phyloP scores from a whole-genome alignment of 2,888 invertebrate species.

The Erynnis tages region DNA sequence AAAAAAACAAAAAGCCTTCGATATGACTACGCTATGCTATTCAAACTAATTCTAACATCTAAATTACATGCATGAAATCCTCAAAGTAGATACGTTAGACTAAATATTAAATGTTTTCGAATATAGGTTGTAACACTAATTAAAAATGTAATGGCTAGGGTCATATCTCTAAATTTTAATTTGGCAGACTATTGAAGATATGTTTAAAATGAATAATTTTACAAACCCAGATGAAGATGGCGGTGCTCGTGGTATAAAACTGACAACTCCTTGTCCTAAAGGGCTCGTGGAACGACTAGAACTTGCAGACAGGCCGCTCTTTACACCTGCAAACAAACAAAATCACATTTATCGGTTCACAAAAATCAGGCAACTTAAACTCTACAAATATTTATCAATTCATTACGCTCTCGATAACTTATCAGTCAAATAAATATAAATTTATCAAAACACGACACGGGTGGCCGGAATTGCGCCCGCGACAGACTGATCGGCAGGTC shows the following conservation, averaged over 20 bases:
- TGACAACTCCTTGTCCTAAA: slow-evolving; percentile 71
- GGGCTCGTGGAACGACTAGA: slow-evolving; percentile 83
- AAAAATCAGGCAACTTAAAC: neutral
- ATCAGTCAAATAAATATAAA: slow-evolving; percentile 14
- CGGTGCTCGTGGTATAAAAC: slow-evolving; percentile 76
- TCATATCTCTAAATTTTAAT: neutral
- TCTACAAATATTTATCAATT: slow-evolving; percentile 8
- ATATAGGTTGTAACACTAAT: too few species aligned
- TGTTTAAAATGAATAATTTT: too few species aligned
- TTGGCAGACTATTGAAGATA: too few species aligned
- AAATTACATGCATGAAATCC: slow-evolving; percentile 8
- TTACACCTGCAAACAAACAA: slow-evolving; percentile 60
- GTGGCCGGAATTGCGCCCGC: slow-evolving; percentile 61
- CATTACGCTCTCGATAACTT: slow-evolving; percentile 3
- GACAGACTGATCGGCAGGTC: slow-evolving; percentile 42
- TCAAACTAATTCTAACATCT: neutral
- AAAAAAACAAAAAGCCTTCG: slow-evolving; percentile 34
- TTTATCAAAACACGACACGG: slow-evolving; percentile 49
- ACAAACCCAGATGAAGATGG: slow-evolving; percentile 80
- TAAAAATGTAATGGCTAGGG: neutral
- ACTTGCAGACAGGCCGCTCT: slow-evolving; percentile 77
- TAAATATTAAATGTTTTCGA: too few species aligned
- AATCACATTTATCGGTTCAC: neutral
- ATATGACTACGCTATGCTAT: slow-evolving; percentile 24
- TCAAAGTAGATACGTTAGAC: neutral